Percentiles rank a stretch among this genome's conserved stretches.
These are phyloP conservation scores for Sorex fumeus DNA, from an alignment of 2,113 vertebrate genomes.

Conservation along the genomic window DNA sequence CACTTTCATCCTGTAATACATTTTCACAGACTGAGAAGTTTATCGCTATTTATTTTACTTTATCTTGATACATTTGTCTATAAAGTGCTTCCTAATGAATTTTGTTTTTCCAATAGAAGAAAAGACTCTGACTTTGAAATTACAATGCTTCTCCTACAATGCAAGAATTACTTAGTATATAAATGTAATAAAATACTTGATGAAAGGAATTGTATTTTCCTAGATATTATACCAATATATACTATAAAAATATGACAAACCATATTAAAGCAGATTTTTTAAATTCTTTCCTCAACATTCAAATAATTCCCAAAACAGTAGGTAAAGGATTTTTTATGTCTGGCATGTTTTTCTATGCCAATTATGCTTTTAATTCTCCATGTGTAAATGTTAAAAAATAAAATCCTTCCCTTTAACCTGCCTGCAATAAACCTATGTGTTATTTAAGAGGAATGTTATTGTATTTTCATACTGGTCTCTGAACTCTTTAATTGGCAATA, in stretches of 20 bases:
- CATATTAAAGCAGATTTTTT: neutral
- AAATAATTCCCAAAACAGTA: neutral
- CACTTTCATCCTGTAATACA: neutral
- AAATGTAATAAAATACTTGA: neutral
- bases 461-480: neutral
- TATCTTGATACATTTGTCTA: neutral
- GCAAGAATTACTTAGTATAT: neutral
- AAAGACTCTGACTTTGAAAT: slow-evolving; percentile 10
- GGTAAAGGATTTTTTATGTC: neutral
- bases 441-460: slow-evolving; percentile 18
- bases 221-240: neutral
- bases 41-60: neutral
- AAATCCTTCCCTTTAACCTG: neutral
- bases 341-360: neutral
- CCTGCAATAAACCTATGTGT: neutral
- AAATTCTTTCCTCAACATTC: slow-evolving; percentile 19
- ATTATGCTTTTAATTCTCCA: too few relatives aligned
- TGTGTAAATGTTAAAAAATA: too few relatives aligned
- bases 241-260: neutral
- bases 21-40: neutral
- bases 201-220: slow-evolving; percentile 19
- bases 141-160: neutral
- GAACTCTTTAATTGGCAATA: neutral
- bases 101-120: neutral
- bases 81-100: slow-evolving; percentile 3